Conservation (phyloP, 2,797 vertebrate genomes). For the Nyctalus aviator region DNA sequence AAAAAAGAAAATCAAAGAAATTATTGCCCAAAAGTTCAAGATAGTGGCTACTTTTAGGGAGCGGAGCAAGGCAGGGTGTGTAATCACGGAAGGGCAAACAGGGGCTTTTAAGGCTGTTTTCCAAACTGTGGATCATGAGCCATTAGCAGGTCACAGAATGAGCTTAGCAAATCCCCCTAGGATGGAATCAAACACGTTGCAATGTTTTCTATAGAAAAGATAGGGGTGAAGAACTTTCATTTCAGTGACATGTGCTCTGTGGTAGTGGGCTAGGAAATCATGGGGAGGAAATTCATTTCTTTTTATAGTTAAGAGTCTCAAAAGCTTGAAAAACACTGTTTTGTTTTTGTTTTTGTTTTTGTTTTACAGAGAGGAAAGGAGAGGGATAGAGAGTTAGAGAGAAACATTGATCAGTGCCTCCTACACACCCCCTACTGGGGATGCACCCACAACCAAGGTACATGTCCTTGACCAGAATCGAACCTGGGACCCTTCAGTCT, state of each 20-base stretch:
- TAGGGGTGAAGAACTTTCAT: neutral
- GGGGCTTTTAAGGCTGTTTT: neutral
- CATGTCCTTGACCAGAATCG: too few species aligned
- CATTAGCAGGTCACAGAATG: neutral
- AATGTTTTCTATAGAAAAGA: neutral
- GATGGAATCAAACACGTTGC: neutral
- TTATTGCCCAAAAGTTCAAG: neutral
- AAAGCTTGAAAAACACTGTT: neutral
- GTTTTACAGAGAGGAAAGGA: too few species aligned
- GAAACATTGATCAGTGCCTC: too few species aligned
- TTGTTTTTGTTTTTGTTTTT: too few species aligned
- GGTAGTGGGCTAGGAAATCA: neutral
- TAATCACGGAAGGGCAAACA: neutral
- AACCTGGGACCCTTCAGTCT: too few species aligned
- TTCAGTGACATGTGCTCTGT: neutral
- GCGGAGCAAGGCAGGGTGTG: neutral
- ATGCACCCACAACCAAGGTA: too few species aligned
- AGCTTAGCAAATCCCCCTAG: neutral
- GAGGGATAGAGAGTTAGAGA: too few species aligned
- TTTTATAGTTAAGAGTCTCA: neutral
- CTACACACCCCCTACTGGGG: too few species aligned
- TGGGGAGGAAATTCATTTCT: neutral
- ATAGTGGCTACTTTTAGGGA: neutral
- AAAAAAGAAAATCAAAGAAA: neutral
- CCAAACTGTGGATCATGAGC: neutral